Conservation (phyloP, 2,113 vertebrate genomes). For the Strigops habroptila region DNA sequence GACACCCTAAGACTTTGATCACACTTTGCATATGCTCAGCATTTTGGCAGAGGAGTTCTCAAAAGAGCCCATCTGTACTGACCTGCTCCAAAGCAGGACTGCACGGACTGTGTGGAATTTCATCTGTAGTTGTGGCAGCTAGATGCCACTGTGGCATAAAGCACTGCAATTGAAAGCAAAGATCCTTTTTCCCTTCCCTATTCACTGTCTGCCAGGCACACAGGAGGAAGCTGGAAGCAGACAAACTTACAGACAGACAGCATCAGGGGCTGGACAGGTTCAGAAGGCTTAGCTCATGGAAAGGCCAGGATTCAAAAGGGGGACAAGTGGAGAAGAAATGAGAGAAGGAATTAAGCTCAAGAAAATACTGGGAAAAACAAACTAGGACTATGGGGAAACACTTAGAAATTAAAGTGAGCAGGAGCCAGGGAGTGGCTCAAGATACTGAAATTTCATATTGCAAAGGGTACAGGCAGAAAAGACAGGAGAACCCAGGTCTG, state of each 20-base stretch:
- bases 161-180: background rate
- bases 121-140: background rate
- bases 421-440: background rate
- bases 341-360: background rate
- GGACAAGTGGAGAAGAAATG: background rate
- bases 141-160: slow-evolving; percentile 56
- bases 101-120: background rate
- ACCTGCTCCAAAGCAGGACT: background rate
- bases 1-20: background rate
- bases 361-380: background rate
- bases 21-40: background rate
- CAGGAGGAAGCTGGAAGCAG: background rate
- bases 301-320: background rate
- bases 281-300: background rate
- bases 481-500: background rate
- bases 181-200: background rate
- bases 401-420: background rate
- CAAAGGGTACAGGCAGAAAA: background rate
- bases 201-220: background rate
- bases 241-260: background rate
- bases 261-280: background rate
- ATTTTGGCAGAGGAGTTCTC: slow-evolving; percentile 1
- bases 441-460: background rate
- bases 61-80: background rate
- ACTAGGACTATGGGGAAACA: background rate